Base-by-base conservation (phyloP, 1,140 invertebrate genomes). In the Pentalonia nigronervosa region DNA sequence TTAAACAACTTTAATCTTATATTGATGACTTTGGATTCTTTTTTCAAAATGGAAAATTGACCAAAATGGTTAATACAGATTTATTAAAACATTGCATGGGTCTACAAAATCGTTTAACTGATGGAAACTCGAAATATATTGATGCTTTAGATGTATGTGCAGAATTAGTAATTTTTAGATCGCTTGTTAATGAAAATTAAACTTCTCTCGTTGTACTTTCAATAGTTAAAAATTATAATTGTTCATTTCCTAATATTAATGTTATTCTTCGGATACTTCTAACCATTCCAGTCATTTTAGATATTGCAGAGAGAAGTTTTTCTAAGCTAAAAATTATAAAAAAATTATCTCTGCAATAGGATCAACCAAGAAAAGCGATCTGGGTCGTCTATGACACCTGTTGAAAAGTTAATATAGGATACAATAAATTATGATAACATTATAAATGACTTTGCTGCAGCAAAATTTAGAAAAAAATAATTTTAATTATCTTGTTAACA, bases 201-300 rank as follows among this genome's bases (percentile, higher is more conserved):
- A 84, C 48, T 48, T 11, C 48, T 48, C 48, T 48, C 48, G 48
- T 9, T 9, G 48, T 48, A 48, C 48, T 48, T 48, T 48, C 48
- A 48, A 48, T 14, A 9, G 11, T 48, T 48, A 41, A 84, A 41
- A 84, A 84, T 41, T 84, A 36, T 36, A 84, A 84, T 48, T 6
- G 81, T 84, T 84, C 81, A 84, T 84, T 84, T 84, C 81, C 81
- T 7, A 45, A 84, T 84, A 84, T 84, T 84, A 84, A 25, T 84
- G 36, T 84, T 84, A 8, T 25, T 25, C 81, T 84, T 84, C 34
- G 81, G 21, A 84, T 84, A 84, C 81, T 84, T 84, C 11, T 84
- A 25, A 84, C 81, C 20, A 84, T 84, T 84, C 20, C 81, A 7
- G 36, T 45, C 81, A 84, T 36, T 8, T 84, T 21, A 25, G 36